A percentile compares a stretch with the other conserved stretches of the same genome.
Conservation (phyloP, 2,888 invertebrate genomes). For the Oligia latruncula region DNA sequence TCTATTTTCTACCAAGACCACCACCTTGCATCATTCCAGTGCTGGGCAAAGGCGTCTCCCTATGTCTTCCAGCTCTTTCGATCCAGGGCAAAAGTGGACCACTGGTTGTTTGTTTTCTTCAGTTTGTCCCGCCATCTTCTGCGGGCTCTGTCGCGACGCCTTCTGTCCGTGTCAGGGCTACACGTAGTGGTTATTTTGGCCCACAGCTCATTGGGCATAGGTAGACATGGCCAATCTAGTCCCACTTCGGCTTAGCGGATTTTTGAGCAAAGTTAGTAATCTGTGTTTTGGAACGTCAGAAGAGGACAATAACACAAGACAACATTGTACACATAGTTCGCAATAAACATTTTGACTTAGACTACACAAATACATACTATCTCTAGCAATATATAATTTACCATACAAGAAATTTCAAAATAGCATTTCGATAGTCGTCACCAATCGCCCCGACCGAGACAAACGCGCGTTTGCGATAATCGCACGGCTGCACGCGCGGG, state of each 20-base stretch:
- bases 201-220: background rate
- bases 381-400: slow-evolving; percentile 11
- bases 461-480: slow-evolving; percentile 66
- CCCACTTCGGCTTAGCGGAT: background rate
- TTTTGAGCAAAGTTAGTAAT: background rate
- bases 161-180: too few relatives aligned
- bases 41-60: background rate
- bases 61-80: background rate
- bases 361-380: background rate
- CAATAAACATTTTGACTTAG: too few relatives aligned
- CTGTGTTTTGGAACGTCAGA: background rate
- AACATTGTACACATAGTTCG: too few relatives aligned
- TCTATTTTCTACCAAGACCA: background rate
- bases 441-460: slow-evolving; percentile 53
- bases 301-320: background rate
- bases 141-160: background rate
- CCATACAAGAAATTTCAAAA: slow-evolving; percentile 13
- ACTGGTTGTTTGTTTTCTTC: background rate
- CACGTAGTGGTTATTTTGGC: background rate
- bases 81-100: background rate
- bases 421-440: slow-evolving; percentile 26
- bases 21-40: background rate
- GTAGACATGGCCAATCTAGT: background rate
- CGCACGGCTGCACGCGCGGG: slow-evolving; percentile 51
- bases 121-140: background rate